phyloP scores from a whole-genome alignment of 2,888 invertebrate species.

The Limnephilus lunatus region DNA sequence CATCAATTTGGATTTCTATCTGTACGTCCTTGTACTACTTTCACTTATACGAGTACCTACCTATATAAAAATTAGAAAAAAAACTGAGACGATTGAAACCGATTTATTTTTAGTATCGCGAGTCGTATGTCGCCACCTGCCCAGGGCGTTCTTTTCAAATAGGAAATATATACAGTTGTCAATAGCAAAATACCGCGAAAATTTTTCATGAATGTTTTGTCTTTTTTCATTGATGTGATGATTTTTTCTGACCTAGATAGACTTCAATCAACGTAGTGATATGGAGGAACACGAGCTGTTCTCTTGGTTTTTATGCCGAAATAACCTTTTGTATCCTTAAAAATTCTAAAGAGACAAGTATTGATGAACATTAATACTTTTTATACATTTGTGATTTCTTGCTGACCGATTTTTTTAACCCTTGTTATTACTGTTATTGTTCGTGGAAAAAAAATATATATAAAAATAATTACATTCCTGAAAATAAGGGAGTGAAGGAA shows the following conservation, averaged over 20 bases:
- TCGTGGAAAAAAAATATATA: too few species aligned
- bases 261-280: background rate
- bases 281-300: background rate
- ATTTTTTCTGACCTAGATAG: background rate
- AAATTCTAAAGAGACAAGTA: background rate
- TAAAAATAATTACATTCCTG: too few species aligned
- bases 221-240: background rate
- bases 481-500: too few species aligned
- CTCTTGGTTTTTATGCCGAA: background rate
- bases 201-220: background rate
- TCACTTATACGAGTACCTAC: too few species aligned
- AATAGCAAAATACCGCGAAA: background rate
- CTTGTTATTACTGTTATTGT: background rate
- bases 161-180: background rate
- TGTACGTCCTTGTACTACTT: too few species aligned
- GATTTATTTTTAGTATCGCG: background rate
- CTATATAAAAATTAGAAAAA: background rate
- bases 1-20: too few species aligned
- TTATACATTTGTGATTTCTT: background rate
- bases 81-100: background rate
- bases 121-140: background rate
- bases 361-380: too few species aligned
- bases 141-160: background rate
- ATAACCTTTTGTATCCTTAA: background rate
- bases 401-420: background rate